Percentiles rank a stretch among this genome's conserved stretches.
Conservation (phyloP, 2,888 invertebrate species). For the Cataglyphis rosenhaueri region DNA sequence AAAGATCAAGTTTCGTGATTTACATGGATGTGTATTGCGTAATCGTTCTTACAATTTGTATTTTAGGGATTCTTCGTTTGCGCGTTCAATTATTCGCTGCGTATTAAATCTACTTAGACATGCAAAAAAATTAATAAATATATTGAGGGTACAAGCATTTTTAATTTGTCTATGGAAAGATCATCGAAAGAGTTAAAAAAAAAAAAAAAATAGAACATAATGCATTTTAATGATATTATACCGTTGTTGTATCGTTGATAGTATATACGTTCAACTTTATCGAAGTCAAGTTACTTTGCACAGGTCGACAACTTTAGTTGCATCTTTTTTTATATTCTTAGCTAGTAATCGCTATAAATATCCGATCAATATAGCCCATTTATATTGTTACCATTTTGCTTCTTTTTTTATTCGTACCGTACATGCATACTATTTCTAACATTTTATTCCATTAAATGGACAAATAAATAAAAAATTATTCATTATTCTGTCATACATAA, state of each 20-base stretch:
- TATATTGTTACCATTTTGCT: slow-evolving; percentile 5
- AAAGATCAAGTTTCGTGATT: slow-evolving; percentile 60
- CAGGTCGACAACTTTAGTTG: slow-evolving; percentile 30
- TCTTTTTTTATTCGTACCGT: slow-evolving; percentile 25
- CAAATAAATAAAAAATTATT: background rate
- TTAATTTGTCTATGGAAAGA: background rate
- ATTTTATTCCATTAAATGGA: background rate
- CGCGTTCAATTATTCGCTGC: slow-evolving; percentile 32
- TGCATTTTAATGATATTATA: background rate
- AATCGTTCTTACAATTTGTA: slow-evolving; percentile 43
- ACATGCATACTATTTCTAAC: slow-evolving; percentile 4
- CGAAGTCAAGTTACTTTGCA: background rate
- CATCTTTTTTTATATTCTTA: slow-evolving; percentile 25
- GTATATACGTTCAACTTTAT: background rate
- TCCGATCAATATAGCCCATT: slow-evolving; percentile 40
- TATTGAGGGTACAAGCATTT: background rate
- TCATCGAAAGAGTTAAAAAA: too few species aligned
- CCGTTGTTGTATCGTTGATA: background rate
- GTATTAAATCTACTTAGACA: background rate
- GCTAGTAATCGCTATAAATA: slow-evolving; percentile 14
- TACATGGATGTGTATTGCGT: slow-evolving; percentile 41
- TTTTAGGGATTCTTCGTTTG: slow-evolving; percentile 49
- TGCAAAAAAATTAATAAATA: background rate
- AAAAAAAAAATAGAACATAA: background rate
- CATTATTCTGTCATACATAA: background rate